A percentile compares a stretch with the other conserved stretches of the same genome.
Evolutionary conservation across 2,797 vertebrate genomes (phyloP).

Genomic region (Poeciliopsis turneri): DNA sequence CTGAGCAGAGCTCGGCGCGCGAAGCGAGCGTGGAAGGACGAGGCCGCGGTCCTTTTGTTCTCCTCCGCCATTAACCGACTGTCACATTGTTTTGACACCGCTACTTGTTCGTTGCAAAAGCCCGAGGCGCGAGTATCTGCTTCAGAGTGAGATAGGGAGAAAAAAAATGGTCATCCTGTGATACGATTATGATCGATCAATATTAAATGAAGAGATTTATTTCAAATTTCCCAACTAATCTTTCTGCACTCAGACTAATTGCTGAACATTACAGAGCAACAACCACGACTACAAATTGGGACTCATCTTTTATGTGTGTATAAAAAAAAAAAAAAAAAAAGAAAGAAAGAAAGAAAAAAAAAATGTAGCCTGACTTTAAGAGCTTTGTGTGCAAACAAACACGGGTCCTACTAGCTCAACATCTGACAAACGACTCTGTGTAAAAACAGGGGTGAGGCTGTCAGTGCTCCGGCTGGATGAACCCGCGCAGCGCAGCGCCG

Average conservation of each 20-base stretch:
- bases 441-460: slow-evolving; percentile 67
- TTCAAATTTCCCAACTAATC: slow-evolving; percentile 23
- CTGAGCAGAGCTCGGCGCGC: background rate
- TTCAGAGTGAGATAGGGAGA: background rate
- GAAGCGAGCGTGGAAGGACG: background rate
- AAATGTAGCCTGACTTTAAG: slow-evolving; percentile 56
- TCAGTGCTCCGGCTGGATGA: slow-evolving; percentile 53
- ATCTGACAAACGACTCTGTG: slow-evolving; percentile 63
- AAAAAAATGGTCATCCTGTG: background rate
- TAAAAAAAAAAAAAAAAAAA: background rate
- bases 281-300: slow-evolving; percentile 18
- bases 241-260: slow-evolving; percentile 28
- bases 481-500: slow-evolving; percentile 12
- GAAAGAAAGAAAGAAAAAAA: background rate
- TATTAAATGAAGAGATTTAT: background rate
- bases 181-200: background rate
- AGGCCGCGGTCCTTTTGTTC: background rate
- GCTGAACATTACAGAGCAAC: slow-evolving; percentile 25
- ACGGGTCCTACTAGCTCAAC: slow-evolving; percentile 50
- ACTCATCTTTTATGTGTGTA: slow-evolving; percentile 3
- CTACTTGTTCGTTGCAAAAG: background rate
- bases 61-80: background rate
- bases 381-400: slow-evolving; percentile 58
- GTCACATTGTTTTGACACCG: background rate
- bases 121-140: background rate